Base-by-base conservation (phyloP, 2,888 invertebrate genomes). In the Aphidius colemani region DNA sequence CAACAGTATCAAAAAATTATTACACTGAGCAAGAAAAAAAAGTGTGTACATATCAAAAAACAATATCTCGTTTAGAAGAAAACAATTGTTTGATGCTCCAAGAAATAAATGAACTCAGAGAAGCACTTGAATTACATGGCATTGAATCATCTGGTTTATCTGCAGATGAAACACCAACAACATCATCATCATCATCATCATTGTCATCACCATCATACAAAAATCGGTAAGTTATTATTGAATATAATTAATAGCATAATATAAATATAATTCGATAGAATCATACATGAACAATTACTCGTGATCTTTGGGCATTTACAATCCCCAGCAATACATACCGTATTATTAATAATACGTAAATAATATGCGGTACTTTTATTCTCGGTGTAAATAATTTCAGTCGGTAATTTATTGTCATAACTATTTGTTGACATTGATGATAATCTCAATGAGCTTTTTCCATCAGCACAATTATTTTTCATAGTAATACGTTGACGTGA, bases 311-410 rank as follows among this genome's bases (percentile, higher is more conserved):
- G 71, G 58, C 77, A 78, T 43, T 72, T 72, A 63, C 78, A 78
- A 57, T 75, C 72, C 1, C 76, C 78, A 1, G 77, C 78, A 18
- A 71, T 72, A 60, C 78, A 78, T 1, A 78, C 75, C 3, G 71
- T 78, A 48, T 78, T 78, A 49, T 78, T 76, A 53, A 62, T 67
- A 6, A 63, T 40, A 7, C 69, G 64, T 8, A 59, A 62, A 11
- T 69, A 60, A 6, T 62, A 57, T 10, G 63, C 62, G 39, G 63
- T 53, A 3, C 40, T 40, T 7, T 59, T 60, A 51, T 63, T 70
- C 11, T 64, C 67, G 9, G 65, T 68, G 55, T 78, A 76, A 53
- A 73, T 71, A 44, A 78, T 78, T 59, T 75, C 76, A 0, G 73
- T 78, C 1, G 78, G 77, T 50, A 74, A 59, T 63, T 69, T 69